These are phyloP conservation scores for Periplaneta americana DNA, from an alignment of 1,140 invertebrate species.

Conservation along the genomic window DNA sequence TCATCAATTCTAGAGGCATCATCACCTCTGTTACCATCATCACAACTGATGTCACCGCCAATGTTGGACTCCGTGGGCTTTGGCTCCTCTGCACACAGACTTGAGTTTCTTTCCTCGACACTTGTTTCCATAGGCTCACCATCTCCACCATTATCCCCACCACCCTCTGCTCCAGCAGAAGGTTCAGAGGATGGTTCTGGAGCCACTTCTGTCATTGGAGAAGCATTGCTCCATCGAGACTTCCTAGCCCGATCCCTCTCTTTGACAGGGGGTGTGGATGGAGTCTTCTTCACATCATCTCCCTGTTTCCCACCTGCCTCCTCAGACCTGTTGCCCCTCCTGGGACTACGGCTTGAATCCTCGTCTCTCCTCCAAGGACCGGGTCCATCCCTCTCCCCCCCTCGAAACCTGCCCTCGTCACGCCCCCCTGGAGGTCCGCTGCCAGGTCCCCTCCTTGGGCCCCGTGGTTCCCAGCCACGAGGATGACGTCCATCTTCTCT, in stretches of 20 bases:
- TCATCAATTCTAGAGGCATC: too few relatives aligned
- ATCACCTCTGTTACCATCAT: not conserved
- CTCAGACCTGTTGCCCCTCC: not conserved
- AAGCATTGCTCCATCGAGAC: slow-evolving; percentile 20
- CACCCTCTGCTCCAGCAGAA: not conserved
- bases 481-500: slow-evolving; percentile 11
- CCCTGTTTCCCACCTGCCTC: slow-evolving; percentile 5
- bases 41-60: too few relatives aligned
- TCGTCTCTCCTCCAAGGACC: not conserved
- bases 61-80: not conserved
- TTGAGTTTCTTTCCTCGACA: not conserved
- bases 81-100: not conserved
- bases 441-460: not conserved
- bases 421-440: not conserved
- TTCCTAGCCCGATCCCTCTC: slow-evolving; percentile 2
- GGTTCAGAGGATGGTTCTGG: not conserved
- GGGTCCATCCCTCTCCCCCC: not conserved
- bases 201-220: not conserved
- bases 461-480: slow-evolving; percentile 5
- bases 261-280: not conserved
- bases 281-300: not conserved
- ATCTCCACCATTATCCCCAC: not conserved
- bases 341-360: not conserved
- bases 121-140: not conserved
- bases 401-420: not conserved